A percentile compares a stretch with the other conserved stretches of the same genome.
These are phyloP conservation scores for Xiphophorus hellerii DNA, from an alignment of 2,113 vertebrate genomes.

Conservation along the genomic window DNA sequence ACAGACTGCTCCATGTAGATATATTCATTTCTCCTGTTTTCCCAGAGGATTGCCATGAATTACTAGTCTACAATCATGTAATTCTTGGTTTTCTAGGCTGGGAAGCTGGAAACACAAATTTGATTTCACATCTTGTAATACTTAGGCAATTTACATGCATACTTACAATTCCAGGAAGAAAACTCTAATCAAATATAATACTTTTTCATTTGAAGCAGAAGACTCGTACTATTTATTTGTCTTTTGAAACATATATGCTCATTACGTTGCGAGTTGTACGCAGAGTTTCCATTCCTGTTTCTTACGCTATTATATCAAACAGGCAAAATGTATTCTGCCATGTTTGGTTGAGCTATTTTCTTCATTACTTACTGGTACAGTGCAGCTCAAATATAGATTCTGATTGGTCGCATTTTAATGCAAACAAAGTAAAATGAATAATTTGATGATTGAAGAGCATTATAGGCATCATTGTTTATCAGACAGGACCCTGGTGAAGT, in stretches of 20 bases:
- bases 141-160: background rate
- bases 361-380: background rate
- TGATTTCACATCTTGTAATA: background rate
- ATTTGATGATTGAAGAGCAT: conserved; percentile 29
- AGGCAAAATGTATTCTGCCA: background rate
- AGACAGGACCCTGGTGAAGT: conserved; percentile 16
- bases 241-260: conserved; percentile 10
- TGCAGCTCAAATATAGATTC: conserved; percentile 18
- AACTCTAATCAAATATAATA: background rate
- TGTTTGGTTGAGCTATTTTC: conserved; percentile 11
- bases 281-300: background rate
- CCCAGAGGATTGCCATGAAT: background rate
- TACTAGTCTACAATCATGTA: background rate
- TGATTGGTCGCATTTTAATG: conserved; percentile 50
- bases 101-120: background rate
- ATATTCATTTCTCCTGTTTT: conserved; percentile 4
- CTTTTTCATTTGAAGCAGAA: too few species aligned
- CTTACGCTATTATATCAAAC: conserved; percentile 1
- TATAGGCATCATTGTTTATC: conserved; percentile 22
- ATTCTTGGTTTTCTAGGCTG: background rate
- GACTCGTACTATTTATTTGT: background rate
- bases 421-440: conserved; percentile 8
- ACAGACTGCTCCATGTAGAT: background rate
- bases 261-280: conserved; percentile 7
- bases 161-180: background rate